phyloP scores from a whole-genome alignment of 2,113 vertebrate genomes.

The Petrocephalus zakoni region DNA sequence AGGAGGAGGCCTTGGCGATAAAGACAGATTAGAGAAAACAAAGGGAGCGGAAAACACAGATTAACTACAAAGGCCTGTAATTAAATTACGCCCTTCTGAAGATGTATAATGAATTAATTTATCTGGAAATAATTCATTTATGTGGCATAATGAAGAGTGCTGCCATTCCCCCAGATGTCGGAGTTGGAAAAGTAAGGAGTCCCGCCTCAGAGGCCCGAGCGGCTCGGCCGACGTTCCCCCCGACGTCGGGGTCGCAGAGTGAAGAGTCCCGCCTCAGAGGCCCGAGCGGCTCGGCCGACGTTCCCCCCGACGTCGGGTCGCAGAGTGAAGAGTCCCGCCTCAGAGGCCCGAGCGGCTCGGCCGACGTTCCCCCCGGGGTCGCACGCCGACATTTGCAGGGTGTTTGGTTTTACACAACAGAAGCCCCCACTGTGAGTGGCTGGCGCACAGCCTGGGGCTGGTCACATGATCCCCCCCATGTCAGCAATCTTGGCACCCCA shows the following conservation, averaged over 20 bases:
- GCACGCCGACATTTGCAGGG: not conserved
- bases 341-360: no score
- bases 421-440: not conserved
- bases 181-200: not conserved
- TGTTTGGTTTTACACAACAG: not conserved
- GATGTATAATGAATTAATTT: not conserved
- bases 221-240: no score
- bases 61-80: not conserved
- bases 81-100: conserved; percentile 5
- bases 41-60: conserved; percentile 27
- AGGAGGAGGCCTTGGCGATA: conserved; percentile 25
- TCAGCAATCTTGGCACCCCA: not conserved
- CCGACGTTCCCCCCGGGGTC: not conserved
- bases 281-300: no score
- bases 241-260: not conserved
- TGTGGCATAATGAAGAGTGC: not conserved
- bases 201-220: no score
- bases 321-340: not conserved
- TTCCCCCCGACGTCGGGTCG: not conserved
- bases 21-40: conserved; percentile 41
- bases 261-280: not conserved
- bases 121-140: conserved; percentile 2
- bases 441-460: not conserved
- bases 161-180: not conserved
- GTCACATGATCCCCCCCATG: not conserved